Base-by-base conservation (phyloP, 2,888 invertebrate species). In the Sinelater perroti region DNA sequence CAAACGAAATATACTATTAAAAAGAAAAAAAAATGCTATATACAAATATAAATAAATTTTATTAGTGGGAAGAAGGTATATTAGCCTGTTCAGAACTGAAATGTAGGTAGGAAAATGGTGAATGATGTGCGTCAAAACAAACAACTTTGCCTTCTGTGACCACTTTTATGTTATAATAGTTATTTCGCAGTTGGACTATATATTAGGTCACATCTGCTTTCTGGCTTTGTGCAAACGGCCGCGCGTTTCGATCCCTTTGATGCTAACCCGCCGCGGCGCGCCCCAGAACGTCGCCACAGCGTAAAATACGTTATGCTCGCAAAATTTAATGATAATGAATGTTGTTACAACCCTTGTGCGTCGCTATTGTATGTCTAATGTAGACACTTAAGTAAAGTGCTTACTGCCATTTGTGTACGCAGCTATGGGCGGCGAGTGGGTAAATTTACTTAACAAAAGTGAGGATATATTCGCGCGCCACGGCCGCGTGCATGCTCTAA, bases 371-470 rank as follows among this genome's bases (percentile, higher is more conserved):
- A 57, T 42, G 38, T 46, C 52, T 57, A 57, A 57, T 57, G 52
- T 47, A 40, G 57, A 57, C 57, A 57, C 52, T 57, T 57, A 57
- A 52, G 57, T 36, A 52, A 57, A 57, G 57, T 57, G 57, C 57
- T 53, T 57, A 57, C 57, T 47, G 42, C 57, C 57, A 57, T 57
- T 57, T 56, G 51, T 56, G 44, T 56, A 56, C 56, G 56, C 56
- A 56, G 52, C 56, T 56, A 56, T 53, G 45, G 21, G 45, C 44
- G 56, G 50, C 56, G 50, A 56, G 56, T 51, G 56, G 45, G 51
- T 51, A 56, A 56, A 56, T 56, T 56, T 56, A 56, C 56, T 56
- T 51, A 51, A 56, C 56, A 56, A 56, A 56, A 56, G 51, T 51
- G 51, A 51, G 31, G 46, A 56, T 46, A 46, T 45, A 45, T 56